Percentiles rank a stretch among this genome's conserved stretches.
Conservation (phyloP, 1,140 invertebrate species). For the Microplitis demolitor region DNA sequence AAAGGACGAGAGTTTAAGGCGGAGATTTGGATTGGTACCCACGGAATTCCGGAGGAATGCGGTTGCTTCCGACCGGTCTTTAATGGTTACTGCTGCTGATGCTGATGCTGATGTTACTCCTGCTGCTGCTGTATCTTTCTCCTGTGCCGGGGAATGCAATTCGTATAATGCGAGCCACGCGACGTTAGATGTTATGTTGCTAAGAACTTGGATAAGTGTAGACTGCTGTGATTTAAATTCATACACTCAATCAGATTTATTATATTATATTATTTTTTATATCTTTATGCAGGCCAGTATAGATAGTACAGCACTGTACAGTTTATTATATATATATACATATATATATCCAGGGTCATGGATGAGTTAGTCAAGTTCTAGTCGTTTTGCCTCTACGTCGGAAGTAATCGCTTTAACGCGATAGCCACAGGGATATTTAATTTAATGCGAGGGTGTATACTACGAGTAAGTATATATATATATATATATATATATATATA, state of each 20-base stretch:
- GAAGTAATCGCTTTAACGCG: conserved; percentile 56
- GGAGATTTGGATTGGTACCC: conserved; percentile 27
- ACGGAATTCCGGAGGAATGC: conserved; percentile 30
- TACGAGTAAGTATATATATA: too few relatives aligned
- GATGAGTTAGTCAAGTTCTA: background rate
- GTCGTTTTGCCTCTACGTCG: conserved; percentile 30
- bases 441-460: conserved; percentile 28
- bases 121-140: background rate
- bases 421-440: conserved; percentile 40
- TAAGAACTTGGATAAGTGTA: background rate
- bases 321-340: background rate
- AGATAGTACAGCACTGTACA: background rate
- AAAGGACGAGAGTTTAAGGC: conserved; percentile 6
- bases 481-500: too few relatives aligned
- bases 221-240: too few relatives aligned
- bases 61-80: conserved; percentile 24
- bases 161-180: conserved; percentile 24
- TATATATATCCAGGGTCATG: background rate
- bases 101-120: conserved; percentile 8
- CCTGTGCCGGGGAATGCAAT: conserved; percentile 10
- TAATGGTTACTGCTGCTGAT: conserved; percentile 22
- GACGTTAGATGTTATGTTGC: background rate
- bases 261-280: too few relatives aligned
- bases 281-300: too few relatives aligned
- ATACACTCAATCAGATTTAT: background rate